These are phyloP conservation scores for Athene noctua DNA, from an alignment of 2,113 vertebrate species.

Conservation along the genomic window DNA sequence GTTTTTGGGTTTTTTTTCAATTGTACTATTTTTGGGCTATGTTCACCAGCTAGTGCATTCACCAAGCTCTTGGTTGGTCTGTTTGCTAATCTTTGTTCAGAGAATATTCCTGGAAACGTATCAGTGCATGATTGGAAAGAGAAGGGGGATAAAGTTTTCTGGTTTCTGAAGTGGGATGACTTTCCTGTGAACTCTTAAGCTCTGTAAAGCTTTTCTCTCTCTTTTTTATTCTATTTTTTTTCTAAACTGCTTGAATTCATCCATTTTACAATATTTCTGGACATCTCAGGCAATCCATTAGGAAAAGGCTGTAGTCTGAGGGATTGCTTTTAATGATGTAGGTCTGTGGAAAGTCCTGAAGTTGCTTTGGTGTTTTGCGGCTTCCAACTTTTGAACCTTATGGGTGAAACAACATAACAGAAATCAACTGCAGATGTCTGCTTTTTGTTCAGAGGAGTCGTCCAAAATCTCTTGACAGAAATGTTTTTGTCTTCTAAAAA, in stretches of 20 bases:
- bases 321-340: background rate
- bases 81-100: background rate
- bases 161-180: background rate
- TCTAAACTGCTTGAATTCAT: background rate
- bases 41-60: background rate
- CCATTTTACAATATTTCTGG: background rate
- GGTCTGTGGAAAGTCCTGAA: background rate
- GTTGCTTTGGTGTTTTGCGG: background rate
- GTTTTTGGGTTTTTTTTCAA: background rate
- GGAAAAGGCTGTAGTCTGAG: background rate
- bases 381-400: background rate
- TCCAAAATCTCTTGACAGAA: background rate
- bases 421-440: background rate
- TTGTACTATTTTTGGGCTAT: background rate
- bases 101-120: background rate
- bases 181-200: background rate
- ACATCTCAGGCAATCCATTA: background rate
- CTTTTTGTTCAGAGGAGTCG: background rate
- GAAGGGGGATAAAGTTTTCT: background rate
- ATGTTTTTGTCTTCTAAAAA: background rate
- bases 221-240: background rate
- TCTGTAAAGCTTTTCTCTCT: background rate
- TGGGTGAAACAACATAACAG: background rate
- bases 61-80: background rate
- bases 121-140: background rate